Conservation (phyloP, 2,888 invertebrate species). For the Melipona beecheii region DNA sequence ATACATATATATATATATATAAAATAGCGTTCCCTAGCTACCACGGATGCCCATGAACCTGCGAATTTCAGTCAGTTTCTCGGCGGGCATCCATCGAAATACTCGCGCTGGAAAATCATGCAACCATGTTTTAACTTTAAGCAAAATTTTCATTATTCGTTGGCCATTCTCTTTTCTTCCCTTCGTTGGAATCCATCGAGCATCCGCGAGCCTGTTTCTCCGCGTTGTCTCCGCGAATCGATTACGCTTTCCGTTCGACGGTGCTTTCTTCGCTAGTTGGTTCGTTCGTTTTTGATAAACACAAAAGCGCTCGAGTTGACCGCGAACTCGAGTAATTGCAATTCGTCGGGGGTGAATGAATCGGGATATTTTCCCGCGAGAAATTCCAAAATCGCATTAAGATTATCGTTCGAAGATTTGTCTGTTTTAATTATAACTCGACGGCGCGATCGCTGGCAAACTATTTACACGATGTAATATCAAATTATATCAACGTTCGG, state of each 20-base stretch:
- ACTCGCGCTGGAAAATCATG: slow-evolving; percentile 64
- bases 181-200: not conserved
- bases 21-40: slow-evolving; percentile 71
- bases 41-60: slow-evolving; percentile 70
- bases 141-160: slow-evolving; percentile 29
- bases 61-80: slow-evolving; percentile 75
- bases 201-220: not conserved
- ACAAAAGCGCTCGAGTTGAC: not conserved
- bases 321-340: not conserved
- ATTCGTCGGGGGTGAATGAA: not conserved
- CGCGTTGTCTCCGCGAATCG: not conserved
- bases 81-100: slow-evolving; percentile 74
- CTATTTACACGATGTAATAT: not conserved
- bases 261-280: not conserved
- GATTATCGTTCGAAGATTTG: not conserved
- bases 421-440: slow-evolving; percentile 2
- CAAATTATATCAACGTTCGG: not conserved
- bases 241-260: not conserved
- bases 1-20: slow-evolving; percentile 29
- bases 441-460: not conserved
- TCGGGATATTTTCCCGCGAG: not conserved
- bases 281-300: slow-evolving; percentile 1
- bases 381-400: not conserved
- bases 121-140: slow-evolving; percentile 37
- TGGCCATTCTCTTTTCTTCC: not conserved